Evolutionary conservation across 2,797 vertebrate genomes (phyloP), one percentile per base, ranked within the genome.

Genomic region (Phalanger gymnotis): DNA sequence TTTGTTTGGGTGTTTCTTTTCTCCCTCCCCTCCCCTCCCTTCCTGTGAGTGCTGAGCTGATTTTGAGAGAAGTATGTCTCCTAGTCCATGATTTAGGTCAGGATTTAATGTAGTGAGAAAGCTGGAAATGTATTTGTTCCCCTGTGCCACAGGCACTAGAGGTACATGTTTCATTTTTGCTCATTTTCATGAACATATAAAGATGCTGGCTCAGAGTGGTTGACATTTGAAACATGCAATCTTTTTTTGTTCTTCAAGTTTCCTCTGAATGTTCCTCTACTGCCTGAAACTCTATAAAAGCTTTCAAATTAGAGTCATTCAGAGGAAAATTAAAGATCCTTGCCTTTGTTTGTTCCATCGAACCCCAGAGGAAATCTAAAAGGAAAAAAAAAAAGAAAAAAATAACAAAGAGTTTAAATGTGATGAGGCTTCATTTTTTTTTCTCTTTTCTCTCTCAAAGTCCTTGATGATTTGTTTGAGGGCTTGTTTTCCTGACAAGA

Each of bases 121-220:
- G 31, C 25, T 55, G 57, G 19, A 93, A 30, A 91, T 51, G 1
- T 53, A 54, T 95, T 93, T 93, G 87, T 56, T 73, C 9, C 30
- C 92, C 4, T 90, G 3, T 73, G 51, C 14, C 58, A 92, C 90
- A 93, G 53, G 5, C 22, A 94, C 0, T 40, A 54, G 31, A 51
- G 7, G 27, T 66, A 1, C 11, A 51, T 93, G 57, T 90, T 96
- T 93, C 13, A 91, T 57, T 95, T 96, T 57, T 30, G 55, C 96
- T 97, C 93, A 97, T 98, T 98, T 98, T 90, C 97, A 90, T 58
- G 96, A 98, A 95, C 90, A 97, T 91, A 97, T 97, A 94, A 92
- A 96, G 96, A 97, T 94, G 66, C 96, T 91, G 98, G 95, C 98
- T 98, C 97, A 98, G 98, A 98, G 97, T 98, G 96, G 94, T 95